phyloP scores from a whole-genome alignment of 2,113 vertebrate species.

The Nematolebias whitei region DNA sequence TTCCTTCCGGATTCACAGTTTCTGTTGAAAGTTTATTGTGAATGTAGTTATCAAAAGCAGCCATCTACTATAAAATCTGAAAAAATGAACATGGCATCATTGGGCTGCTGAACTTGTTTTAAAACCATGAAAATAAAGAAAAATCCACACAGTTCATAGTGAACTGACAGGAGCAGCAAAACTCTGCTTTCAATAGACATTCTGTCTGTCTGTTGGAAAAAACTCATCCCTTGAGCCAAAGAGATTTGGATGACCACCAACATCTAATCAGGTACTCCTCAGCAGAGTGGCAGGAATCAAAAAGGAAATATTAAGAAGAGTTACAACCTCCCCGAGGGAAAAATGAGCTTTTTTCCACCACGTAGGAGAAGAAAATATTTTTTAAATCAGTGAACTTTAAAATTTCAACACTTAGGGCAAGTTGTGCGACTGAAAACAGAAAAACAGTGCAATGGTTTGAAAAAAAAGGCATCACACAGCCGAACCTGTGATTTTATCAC shows the following conservation, averaged over 20 bases:
- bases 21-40: too few species aligned
- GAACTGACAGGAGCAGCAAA: too few species aligned
- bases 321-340: not conserved
- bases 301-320: not conserved
- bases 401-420: not conserved
- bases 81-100: too few species aligned
- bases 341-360: not conserved
- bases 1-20: too few species aligned
- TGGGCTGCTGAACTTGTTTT: too few species aligned
- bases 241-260: too few species aligned
- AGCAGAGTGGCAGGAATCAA: not conserved
- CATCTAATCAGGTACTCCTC: not conserved
- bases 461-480: not conserved
- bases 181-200: too few species aligned
- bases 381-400: not conserved
- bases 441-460: not conserved
- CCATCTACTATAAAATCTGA: too few species aligned
- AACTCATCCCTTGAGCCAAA: not conserved
- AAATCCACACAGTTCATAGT: too few species aligned
- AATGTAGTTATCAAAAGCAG: too few species aligned
- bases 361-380: not conserved
- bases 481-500: slow-evolving; percentile 30
- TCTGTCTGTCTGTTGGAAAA: too few species aligned
- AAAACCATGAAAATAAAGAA: too few species aligned
- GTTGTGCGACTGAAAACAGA: not conserved